Evolutionary conservation across 2,888 invertebrate genomes (phyloP).

Genomic region (Hydraecia micacea): DNA sequence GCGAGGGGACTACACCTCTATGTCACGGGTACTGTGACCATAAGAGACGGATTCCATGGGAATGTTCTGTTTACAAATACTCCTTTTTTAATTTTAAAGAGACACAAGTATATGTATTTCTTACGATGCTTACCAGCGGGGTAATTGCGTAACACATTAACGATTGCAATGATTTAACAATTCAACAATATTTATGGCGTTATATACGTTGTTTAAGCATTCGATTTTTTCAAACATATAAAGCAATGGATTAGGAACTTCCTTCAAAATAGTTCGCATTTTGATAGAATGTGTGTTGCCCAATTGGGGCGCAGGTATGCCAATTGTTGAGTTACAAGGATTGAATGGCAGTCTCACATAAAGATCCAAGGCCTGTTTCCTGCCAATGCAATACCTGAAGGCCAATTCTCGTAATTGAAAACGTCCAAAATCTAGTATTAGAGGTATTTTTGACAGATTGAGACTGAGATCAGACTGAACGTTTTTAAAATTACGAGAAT

Average conservation of each 20-base stretch:
- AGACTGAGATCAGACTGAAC: no score
- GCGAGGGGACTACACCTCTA: constrained; percentile 23
- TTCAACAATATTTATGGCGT: no score
- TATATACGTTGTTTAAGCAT: no score
- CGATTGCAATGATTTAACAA: background rate
- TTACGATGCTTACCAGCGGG: background rate
- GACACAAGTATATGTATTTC: background rate
- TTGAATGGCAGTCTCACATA: background rate
- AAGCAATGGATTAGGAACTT: background rate
- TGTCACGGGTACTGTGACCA: constrained; percentile 34
- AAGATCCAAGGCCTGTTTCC: background rate
- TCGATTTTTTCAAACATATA: background rate
- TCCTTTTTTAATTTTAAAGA: background rate
- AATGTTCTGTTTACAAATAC: constrained; percentile 20
- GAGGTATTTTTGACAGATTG: no score
- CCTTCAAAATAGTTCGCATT: background rate
- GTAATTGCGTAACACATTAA: background rate
- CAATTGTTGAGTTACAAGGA: background rate
- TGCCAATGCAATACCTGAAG: background rate
- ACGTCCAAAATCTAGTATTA: no score
- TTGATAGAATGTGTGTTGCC: background rate
- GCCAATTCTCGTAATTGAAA: no score
- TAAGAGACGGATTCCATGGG: background rate
- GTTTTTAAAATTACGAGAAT: no score
- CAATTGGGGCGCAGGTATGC: background rate